These are phyloP conservation scores for Carpatolechia fugitivella DNA, from an alignment of 2,888 invertebrate species.

Conservation along the genomic window DNA sequence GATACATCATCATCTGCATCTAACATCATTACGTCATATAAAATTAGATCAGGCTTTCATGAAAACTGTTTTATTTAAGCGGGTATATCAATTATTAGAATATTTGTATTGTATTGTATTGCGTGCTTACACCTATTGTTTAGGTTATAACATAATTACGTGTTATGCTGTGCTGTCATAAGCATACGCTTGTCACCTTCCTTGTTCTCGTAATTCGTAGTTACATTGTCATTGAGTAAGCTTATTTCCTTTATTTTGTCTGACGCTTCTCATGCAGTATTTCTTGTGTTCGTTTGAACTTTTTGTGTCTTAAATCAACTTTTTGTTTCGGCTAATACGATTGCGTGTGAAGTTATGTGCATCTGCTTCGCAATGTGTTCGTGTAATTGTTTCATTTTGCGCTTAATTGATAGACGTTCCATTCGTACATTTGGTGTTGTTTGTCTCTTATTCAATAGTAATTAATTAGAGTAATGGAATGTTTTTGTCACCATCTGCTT, in stretches of 20 bases:
- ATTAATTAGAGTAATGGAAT: background rate
- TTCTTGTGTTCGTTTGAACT: background rate
- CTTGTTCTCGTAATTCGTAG: conserved; percentile 26
- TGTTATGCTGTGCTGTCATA: conserved; percentile 26
- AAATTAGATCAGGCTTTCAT: background rate
- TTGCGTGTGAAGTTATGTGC: conserved; percentile 4
- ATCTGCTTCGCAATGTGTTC: conserved; percentile 12
- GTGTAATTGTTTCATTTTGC: conserved; percentile 22
- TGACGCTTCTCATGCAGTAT: background rate
- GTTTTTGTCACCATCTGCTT: too few relatives aligned
- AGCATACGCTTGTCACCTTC: conserved; percentile 25
- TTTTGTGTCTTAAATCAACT: background rate
- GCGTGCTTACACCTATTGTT: conserved; percentile 26
- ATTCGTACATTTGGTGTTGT: background rate
- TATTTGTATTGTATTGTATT: too few relatives aligned
- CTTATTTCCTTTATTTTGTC: conserved; percentile 29
- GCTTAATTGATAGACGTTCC: conserved; percentile 19
- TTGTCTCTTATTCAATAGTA: background rate
- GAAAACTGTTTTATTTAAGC: background rate
- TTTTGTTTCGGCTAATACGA: conserved; percentile 6
- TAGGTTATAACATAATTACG: conserved; percentile 28
- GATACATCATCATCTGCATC: background rate
- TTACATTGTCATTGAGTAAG: conserved; percentile 38
- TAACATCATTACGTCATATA: background rate
- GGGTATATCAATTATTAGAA: background rate